These are phyloP conservation scores for Aporrectodea caliginosa DNA, from an alignment of 1,140 invertebrate species.

Conservation along the genomic window DNA sequence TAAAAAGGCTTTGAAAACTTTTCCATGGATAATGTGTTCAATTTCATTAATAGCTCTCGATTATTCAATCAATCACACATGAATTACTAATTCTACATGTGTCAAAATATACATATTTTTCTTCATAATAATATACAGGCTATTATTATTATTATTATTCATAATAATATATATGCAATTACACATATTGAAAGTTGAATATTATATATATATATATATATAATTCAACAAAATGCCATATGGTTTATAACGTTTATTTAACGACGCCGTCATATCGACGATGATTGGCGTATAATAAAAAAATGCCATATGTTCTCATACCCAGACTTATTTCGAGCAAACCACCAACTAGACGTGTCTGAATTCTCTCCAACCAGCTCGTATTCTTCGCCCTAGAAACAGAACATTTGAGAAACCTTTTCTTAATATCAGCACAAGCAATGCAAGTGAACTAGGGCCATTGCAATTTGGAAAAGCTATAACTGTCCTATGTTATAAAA, in stretches of 20 bases:
- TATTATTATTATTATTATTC: neutral
- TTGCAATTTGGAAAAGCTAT: neutral
- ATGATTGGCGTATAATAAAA: neutral
- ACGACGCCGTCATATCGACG: neutral
- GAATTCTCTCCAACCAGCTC: slow-evolving; percentile 5
- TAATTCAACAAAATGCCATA: neutral
- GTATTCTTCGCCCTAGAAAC: slow-evolving; percentile 16
- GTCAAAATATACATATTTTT: too few relatives aligned
- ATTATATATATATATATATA: neutral
- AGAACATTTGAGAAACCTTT: neutral
- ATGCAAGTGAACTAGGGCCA: neutral
- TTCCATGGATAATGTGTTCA: too few relatives aligned
- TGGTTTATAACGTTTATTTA: neutral
- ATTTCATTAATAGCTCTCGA: too few relatives aligned
- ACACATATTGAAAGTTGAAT: neutral
- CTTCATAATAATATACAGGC: too few relatives aligned
- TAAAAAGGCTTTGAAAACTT: too few relatives aligned
- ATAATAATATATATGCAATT: neutral
- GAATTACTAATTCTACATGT: too few relatives aligned
- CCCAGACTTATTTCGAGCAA: slow-evolving; percentile 8
- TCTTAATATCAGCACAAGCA: neutral
- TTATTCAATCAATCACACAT: too few relatives aligned
- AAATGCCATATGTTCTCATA: neutral
- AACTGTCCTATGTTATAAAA: neutral
- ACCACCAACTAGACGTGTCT: slow-evolving; percentile 8